Conservation (phyloP, 37 sponge, comb jelly and placozoan species). For the Chondrosia reniformis region DNA sequence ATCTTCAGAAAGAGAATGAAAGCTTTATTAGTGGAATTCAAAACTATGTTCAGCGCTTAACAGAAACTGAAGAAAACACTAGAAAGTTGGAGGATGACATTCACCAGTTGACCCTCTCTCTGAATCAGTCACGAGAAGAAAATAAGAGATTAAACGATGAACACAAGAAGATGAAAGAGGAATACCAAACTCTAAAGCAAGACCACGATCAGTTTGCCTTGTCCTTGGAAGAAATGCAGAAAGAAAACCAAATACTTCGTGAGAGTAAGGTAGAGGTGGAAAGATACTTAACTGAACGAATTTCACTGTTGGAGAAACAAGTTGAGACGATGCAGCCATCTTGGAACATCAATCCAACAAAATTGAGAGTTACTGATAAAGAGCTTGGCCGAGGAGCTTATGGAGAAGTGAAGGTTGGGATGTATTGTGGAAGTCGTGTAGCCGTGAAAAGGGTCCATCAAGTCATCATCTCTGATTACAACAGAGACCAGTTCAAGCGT, state of each 20-base stretch:
- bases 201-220: too few species aligned
- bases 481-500: slow-evolving; percentile 24
- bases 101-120: too few species aligned
- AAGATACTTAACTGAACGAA: not conserved
- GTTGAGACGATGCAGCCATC: not conserved
- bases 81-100: too few species aligned
- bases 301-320: not conserved
- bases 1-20: too few species aligned
- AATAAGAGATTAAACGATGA: too few species aligned
- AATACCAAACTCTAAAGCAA: too few species aligned
- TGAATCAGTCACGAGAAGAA: too few species aligned
- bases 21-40: too few species aligned
- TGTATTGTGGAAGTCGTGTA: slow-evolving; percentile 42
- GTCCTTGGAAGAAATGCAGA: not conserved
- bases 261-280: not conserved
- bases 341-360: slow-evolving; percentile 12
- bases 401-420: slow-evolving; percentile 50
- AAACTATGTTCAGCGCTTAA: too few species aligned
- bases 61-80: too few species aligned
- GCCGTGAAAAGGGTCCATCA: slow-evolving; percentile 60
- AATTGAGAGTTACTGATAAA: not conserved
- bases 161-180: too few species aligned
- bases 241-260: not conserved
- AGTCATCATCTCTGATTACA: slow-evolving; percentile 33
- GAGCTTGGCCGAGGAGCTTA: slow-evolving; percentile 54